phyloP scores from a whole-genome alignment of 1,140 invertebrate genomes.

The Hestina assimilis region DNA sequence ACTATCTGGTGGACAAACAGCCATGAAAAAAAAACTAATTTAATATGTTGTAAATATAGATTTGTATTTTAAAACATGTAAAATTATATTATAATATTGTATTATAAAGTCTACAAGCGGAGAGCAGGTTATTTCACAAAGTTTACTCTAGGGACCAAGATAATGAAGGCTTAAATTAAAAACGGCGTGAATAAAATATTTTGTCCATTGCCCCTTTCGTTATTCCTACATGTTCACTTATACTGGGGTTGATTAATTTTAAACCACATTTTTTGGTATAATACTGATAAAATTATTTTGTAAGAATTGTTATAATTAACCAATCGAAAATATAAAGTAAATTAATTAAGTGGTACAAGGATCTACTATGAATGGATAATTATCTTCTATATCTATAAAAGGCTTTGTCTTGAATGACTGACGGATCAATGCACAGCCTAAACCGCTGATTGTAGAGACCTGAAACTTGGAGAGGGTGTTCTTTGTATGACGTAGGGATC shows the following conservation, averaged over 20 bases:
- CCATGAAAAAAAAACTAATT: not conserved
- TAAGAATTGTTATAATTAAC: not conserved
- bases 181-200: slow-evolving; percentile 20
- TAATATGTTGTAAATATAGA: not conserved
- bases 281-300: not conserved
- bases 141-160: slow-evolving; percentile 9
- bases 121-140: slow-evolving; percentile 1
- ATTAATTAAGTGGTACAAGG: no score
- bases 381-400: no score
- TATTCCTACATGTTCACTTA: slow-evolving; percentile 12
- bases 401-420: no score
- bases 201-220: slow-evolving; percentile 3
- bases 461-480: no score
- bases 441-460: no score
- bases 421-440: no score
- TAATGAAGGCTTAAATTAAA: slow-evolving; percentile 25
- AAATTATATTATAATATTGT: not conserved
- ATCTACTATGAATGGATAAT: no score
- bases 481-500: no score
- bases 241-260: slow-evolving; percentile 1
- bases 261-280: not conserved
- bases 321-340: no score
- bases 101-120: not conserved
- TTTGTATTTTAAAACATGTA: not conserved
- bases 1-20: no score